Conservation (phyloP, 1,140 invertebrate species). For the Cotesia typhae region DNA sequence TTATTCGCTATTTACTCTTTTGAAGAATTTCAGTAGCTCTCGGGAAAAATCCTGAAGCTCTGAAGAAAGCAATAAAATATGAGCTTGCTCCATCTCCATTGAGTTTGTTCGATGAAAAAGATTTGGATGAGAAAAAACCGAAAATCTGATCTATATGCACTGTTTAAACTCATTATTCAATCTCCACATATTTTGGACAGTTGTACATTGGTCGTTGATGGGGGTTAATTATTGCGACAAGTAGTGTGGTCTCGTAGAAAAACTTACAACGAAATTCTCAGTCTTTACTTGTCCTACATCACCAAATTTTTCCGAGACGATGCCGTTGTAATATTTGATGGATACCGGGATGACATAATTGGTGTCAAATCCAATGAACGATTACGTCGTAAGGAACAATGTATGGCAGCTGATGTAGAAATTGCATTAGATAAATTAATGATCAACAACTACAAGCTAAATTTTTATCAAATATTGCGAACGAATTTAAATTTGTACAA, state of each 20-base stretch:
- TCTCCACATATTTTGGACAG: conserved; percentile 23
- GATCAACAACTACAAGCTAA: conserved; percentile 9
- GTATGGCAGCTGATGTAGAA: conserved; percentile 30
- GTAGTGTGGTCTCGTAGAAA: conserved; percentile 33
- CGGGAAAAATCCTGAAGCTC: conserved; percentile 42
- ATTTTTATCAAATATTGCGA: conserved; percentile 24
- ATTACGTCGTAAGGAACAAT: conserved; percentile 11
- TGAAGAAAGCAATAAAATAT: conserved; percentile 54
- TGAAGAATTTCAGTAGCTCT: conserved; percentile 51
- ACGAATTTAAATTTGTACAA: conserved; percentile 32
- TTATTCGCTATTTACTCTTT: conserved; percentile 55
- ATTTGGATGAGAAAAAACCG: conserved; percentile 53
- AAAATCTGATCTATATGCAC: conserved; percentile 51
- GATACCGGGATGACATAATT: conserved; percentile 24
- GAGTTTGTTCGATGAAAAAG: conserved; percentile 50
- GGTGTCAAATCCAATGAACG: conserved; percentile 32
- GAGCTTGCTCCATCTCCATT: conserved; percentile 53
- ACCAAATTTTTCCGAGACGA: conserved; percentile 10
- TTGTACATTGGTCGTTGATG: conserved; percentile 33
- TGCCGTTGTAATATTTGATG: conserved; percentile 31
- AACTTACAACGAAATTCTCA: conserved; percentile 6
- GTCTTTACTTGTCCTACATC: conserved; percentile 12
- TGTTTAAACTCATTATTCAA: conserved; percentile 40
- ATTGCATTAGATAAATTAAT: conserved; percentile 20
- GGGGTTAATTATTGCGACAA: conserved; percentile 38